A percentile compares a stretch with the other conserved stretches of the same genome.
phyloP scores from a whole-genome alignment of 2,113 vertebrate genomes.

The Chlamydotis undulata region DNA sequence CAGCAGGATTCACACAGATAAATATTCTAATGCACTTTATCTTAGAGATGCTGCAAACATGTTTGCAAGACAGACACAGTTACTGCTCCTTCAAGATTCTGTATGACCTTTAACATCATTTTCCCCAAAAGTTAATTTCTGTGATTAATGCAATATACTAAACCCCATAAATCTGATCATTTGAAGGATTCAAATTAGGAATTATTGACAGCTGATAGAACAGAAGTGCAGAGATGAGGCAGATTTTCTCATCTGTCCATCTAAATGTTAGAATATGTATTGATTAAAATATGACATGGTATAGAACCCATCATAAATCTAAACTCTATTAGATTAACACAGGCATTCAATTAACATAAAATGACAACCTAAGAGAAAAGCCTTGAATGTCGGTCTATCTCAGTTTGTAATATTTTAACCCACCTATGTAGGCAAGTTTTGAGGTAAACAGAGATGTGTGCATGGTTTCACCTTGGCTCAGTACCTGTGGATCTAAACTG shows the following conservation, averaged over 20 bases:
- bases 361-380: conserved; percentile 75
- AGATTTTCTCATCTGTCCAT: conserved; percentile 77
- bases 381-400: conserved; percentile 9
- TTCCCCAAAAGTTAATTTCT: conserved; percentile 80
- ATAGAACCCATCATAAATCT: conserved; percentile 77
- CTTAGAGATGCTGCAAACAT: conserved; percentile 31
- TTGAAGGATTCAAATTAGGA: conserved; percentile 76
- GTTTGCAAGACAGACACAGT: conserved; percentile 56
- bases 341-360: conserved; percentile 82
- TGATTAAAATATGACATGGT: conserved; percentile 80
- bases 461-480: neutral
- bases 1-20: neutral
- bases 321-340: conserved; percentile 82
- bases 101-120: conserved; percentile 76
- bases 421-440: neutral
- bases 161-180: conserved; percentile 72
- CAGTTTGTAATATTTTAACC: conserved; percentile 50
- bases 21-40: conserved; percentile 36
- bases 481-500: neutral
- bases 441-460: neutral
- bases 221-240: conserved; percentile 70
- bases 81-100: conserved; percentile 56
- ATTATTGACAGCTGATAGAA: conserved; percentile 81
- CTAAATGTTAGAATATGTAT: conserved; percentile 75
- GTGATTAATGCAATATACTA: conserved; percentile 75